Conservation (phyloP, 2,888 invertebrate species). For the Quadriops clusia region DNA sequence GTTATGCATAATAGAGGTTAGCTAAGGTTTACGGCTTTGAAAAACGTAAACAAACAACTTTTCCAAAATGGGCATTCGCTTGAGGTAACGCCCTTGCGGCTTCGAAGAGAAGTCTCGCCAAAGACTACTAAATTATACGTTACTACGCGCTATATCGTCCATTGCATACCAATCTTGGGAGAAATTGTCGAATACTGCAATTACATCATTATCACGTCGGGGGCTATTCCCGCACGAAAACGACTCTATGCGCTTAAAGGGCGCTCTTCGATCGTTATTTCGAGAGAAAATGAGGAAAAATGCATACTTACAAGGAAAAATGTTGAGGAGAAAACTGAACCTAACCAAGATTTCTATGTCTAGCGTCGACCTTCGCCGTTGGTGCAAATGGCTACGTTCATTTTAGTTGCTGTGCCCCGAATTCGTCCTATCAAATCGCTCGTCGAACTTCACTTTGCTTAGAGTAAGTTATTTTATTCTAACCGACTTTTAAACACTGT, state of each 20-base stretch:
- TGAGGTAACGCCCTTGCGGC: background rate
- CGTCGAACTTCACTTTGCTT: slow-evolving; percentile 1
- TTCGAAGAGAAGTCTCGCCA: background rate
- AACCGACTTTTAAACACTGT: too few relatives aligned
- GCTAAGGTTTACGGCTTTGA: slow-evolving; percentile 29
- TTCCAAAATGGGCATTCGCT: slow-evolving; percentile 1
- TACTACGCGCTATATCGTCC: slow-evolving; percentile 27
- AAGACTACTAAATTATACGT: slow-evolving; percentile 14
- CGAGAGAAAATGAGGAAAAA: too few relatives aligned
- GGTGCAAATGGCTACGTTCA: slow-evolving; percentile 22
- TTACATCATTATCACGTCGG: slow-evolving; percentile 31
- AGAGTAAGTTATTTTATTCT: background rate
- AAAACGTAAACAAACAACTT: slow-evolving; percentile 35
- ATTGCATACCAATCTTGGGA: slow-evolving; percentile 23
- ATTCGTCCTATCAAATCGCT: slow-evolving; percentile 6
- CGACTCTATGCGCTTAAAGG: too few relatives aligned
- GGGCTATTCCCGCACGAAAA: too few relatives aligned
- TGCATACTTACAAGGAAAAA: too few relatives aligned
- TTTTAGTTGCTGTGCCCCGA: slow-evolving; percentile 10
- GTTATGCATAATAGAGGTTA: slow-evolving; percentile 39
- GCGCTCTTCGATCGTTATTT: too few relatives aligned
- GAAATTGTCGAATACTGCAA: slow-evolving; percentile 26
- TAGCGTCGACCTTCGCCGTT: slow-evolving; percentile 34
- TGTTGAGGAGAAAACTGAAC: too few relatives aligned
- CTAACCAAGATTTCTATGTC: slow-evolving; percentile 35